A percentile compares a stretch with the other conserved stretches of the same genome.
Conservation (phyloP, 2,888 invertebrate species). For the Cephus spinipes region DNA sequence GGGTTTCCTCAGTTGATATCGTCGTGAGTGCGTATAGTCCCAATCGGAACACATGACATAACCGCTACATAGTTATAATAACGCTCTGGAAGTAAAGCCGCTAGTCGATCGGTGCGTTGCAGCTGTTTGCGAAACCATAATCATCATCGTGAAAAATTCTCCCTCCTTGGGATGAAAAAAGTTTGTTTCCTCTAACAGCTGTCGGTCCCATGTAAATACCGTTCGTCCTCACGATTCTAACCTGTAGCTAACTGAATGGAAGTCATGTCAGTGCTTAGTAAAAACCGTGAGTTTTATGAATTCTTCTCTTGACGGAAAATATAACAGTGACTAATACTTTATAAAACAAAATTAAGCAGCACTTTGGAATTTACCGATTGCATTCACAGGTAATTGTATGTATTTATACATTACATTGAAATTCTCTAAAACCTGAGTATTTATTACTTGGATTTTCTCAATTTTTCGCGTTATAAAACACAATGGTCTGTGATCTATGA, state of each 20-base stretch:
- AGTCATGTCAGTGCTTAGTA: not conserved
- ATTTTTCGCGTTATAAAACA: not conserved
- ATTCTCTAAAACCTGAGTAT: not conserved
- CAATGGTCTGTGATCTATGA: not conserved
- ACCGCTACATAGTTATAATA: not conserved
- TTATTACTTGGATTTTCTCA: too few relatives aligned
- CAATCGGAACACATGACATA: not conserved
- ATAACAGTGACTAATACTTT: not conserved
- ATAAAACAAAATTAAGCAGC: not conserved
- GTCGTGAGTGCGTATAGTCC: not conserved
- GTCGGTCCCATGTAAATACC: not conserved
- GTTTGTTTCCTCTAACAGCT: not conserved
- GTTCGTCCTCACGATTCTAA: not conserved
- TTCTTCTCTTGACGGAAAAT: not conserved
- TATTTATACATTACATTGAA: not conserved
- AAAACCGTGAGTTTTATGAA: not conserved
- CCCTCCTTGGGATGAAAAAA: not conserved
- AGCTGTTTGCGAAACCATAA: not conserved
- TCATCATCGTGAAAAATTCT: not conserved
- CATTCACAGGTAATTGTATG: not conserved
- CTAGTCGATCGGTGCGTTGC: not conserved
- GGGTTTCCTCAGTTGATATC: not conserved
- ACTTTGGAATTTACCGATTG: not conserved
- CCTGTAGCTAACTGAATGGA: not conserved
- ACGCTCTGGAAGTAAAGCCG: not conserved